Conservation (phyloP, 1,140 invertebrate genomes). For the Drosophila kurseongensis region DNA sequence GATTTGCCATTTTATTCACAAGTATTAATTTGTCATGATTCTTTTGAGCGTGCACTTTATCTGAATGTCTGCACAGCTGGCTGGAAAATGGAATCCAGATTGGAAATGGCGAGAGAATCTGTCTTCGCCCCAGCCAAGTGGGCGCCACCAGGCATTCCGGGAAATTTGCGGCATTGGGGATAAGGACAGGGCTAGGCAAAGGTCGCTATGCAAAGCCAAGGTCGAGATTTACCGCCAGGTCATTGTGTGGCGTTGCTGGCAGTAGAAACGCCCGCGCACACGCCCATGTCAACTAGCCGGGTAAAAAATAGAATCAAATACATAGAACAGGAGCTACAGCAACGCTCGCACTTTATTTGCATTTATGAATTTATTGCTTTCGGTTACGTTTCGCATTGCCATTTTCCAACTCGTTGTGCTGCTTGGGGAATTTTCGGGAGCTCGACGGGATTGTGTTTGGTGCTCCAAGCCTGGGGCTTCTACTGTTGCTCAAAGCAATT, state of each 20-base stretch:
- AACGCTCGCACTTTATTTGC: conserved; percentile 63
- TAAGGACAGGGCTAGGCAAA: conserved; percentile 35
- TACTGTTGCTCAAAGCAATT: conserved; percentile 68
- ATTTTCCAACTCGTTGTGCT: conserved; percentile 47
- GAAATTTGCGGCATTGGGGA: conserved; percentile 10
- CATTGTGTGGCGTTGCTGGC: conserved; percentile 38
- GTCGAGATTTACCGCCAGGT: conserved; percentile 53
- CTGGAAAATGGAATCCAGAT: conserved; percentile 14
- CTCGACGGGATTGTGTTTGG: conserved; percentile 9
- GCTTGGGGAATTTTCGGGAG: conserved; percentile 54
- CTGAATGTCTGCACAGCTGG: conserved; percentile 12
- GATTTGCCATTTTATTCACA: conserved; percentile 7
- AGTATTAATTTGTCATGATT: conserved; percentile 32
- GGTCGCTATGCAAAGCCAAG: conserved; percentile 62
- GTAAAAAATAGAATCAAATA: conserved; percentile 49
- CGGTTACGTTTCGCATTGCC: conserved; percentile 45
- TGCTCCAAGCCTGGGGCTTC: conserved; percentile 25
- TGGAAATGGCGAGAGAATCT: conserved; percentile 12
- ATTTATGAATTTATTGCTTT: conserved; percentile 70
- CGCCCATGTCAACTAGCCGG: conserved; percentile 16
- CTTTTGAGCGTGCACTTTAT: conserved; percentile 1
- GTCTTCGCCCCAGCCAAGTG: conserved; percentile 31
- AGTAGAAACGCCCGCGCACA: conserved; percentile 41
- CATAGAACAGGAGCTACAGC: conserved; percentile 15
- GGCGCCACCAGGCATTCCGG: conserved; percentile 4